Percentiles rank a stretch among this genome's conserved stretches.
Evolutionary conservation across 2,797 vertebrate species (phyloP).

Genomic region (Pangasius larnaudii): DNA sequence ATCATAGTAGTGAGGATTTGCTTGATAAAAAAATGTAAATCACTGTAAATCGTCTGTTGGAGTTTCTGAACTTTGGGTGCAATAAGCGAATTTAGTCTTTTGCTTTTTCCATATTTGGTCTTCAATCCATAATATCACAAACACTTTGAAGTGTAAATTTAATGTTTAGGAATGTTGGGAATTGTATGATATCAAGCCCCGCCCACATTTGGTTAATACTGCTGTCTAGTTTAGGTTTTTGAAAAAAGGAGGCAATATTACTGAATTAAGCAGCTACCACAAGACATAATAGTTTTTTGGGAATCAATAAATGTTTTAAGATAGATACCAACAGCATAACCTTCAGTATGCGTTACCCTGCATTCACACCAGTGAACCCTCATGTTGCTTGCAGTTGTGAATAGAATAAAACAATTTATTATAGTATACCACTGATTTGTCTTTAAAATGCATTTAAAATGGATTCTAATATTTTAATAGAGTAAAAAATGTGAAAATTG

Average conservation of each 20-base stretch:
- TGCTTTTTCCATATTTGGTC: neutral
- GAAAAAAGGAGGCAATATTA: neutral
- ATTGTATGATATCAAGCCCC: neutral
- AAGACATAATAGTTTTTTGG: neutral
- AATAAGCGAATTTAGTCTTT: neutral
- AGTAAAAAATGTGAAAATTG: neutral
- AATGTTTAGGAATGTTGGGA: neutral
- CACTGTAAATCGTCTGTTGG: neutral
- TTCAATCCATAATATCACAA: neutral
- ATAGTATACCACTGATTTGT: neutral
- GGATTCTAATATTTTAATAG: neutral
- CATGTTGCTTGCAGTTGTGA: neutral
- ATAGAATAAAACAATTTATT: neutral
- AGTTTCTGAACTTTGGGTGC: neutral
- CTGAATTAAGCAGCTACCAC: neutral
- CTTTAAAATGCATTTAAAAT: neutral
- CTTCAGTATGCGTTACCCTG: neutral
- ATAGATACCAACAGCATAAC: neutral
- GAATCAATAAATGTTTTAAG: neutral
- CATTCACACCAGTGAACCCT: neutral
- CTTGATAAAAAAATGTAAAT: too few species aligned
- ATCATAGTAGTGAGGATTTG: too few species aligned
- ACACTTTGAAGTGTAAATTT: neutral
- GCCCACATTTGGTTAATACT: neutral
- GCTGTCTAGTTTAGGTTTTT: neutral